A percentile compares a stretch with the other conserved stretches of the same genome.
Conservation (phyloP, 2,797 vertebrate species). For the Streptopelia turtur region DNA sequence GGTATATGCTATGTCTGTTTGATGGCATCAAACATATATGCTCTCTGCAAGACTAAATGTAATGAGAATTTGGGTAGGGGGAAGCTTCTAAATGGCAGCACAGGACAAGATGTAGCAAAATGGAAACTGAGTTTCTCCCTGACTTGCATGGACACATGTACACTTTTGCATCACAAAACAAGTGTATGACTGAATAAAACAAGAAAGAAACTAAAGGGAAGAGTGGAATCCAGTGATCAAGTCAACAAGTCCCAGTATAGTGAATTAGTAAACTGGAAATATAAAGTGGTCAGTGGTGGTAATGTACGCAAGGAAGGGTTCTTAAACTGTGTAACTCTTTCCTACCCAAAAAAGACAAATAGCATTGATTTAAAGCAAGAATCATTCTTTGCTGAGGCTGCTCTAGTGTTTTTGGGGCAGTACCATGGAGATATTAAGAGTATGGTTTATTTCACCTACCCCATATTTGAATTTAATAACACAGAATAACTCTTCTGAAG, state of each 20-base stretch:
- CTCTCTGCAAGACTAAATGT: not conserved
- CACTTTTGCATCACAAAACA: not conserved
- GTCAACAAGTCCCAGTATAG: not conserved
- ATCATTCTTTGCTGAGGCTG: not conserved
- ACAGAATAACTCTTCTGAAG: not conserved
- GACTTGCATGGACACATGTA: not conserved
- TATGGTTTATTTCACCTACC: not conserved
- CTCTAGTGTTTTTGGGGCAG: not conserved
- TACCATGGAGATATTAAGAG: not conserved
- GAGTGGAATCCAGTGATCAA: not conserved
- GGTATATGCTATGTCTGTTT: slow-evolving; percentile 24
- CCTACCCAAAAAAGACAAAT: not conserved
- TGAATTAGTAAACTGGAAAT: not conserved
- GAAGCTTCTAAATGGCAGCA: slow-evolving; percentile 43
- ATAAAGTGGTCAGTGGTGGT: not conserved
- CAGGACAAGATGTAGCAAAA: slow-evolving; percentile 42
- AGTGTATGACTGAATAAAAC: not conserved
- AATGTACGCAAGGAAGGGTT: not conserved
- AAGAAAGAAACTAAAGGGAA: not conserved
- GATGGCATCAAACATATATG: slow-evolving; percentile 28
- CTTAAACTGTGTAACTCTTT: not conserved
- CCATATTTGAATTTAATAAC: not conserved
- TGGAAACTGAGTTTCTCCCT: slow-evolving; percentile 43
- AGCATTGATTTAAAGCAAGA: not conserved
- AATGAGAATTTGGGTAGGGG: not conserved